Evolutionary conservation across 2,797 vertebrate species (phyloP), one percentile per base, ranked within the genome.

Genomic region (Chrosomus eos): DNA sequence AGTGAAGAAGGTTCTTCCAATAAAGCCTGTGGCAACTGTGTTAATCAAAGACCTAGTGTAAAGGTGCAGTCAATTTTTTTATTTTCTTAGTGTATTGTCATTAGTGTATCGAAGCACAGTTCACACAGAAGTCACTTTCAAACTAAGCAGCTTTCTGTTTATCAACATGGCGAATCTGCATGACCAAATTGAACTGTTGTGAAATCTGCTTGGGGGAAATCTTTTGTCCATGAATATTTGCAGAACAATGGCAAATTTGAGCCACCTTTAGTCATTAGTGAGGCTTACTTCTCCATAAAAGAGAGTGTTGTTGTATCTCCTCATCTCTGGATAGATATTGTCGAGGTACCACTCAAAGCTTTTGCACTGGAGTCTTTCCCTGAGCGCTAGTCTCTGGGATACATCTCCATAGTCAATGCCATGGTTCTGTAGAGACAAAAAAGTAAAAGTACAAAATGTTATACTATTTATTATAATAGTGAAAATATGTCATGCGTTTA

Each of bases 301-400:
- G 23, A 98, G 16, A 0, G 97, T 99, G 91, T 96, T 97, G 88
- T 98, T 99, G 93, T 99, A 99, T 93, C 95, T 94, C 91, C 97
- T 97, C 98, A 99, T 98, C 93, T 99, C 97, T 0, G 98, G 98
- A 90, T 99, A 99, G 89, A 99, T 97, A 0, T 99, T 98, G 92
- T 99, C 96, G 67, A 99, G 94, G 93, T 99, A 99, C 98, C 98
- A 99, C 90, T 98, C 96, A 87, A 99, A 99, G 87, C 94, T 98
- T 89, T 97, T 98, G 89, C 98, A 99, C 88, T 98, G 96, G 86
- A 99, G 93, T 81, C 91, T 97, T 91, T 96, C 97, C 90, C 98
- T 95, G 88, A 99, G 89, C 0, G 95, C 94, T 70, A 95, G 95
- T 87, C 98, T 95, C 91, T 99, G 96, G 0, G 98, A 98, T 86